Evolutionary conservation across 1,140 invertebrate species (phyloP), one percentile per base, ranked within the genome.

Genomic region (Zeugodacus cucurbitae): DNA sequence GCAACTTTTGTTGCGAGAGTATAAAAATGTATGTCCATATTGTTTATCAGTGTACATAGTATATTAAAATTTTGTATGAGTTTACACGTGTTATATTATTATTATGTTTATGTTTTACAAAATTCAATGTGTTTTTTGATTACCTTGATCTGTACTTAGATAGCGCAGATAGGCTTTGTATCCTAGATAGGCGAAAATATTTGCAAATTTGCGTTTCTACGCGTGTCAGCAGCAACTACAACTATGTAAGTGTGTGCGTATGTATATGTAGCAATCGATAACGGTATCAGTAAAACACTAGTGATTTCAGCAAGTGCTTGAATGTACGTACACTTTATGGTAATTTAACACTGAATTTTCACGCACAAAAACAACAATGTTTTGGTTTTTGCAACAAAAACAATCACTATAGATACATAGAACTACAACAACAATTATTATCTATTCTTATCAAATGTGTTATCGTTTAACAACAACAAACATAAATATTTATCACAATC

Each of bases 141-240:
- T 57, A 86, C 85, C 85, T 86, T 54, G 85, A 48, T 82, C 74
- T 59, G 54, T n/a, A 34, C 57, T 86, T 14, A 34, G 54, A 87
- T 91, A 92, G 91, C 91, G 91, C 90, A 91, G 90, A 90, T 93
- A 93, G 89, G 91, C 92, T 89, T 90, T 90, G 87, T 93, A 93
- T 90, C 92, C 92, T 89, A 93, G 89, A 91, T 92, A 93, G 87
- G 91, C 92, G 62, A 93, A 93, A 93, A 93, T 93, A 90, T 93
- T 93, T 91, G 88, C 87, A 44, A 41, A 20, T 87, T 87, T 87
- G 29, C 17, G 14, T 17, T 54, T 54, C 14, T 54, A 54, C 48
- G 74, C 44, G 48, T 34, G 22, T 14, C 3, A 54, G 20, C 41
- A 44, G 22, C 32, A 74, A 22, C 17, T 41, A 41, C 26, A 11